phyloP scores from a whole-genome alignment of 2,888 invertebrate genomes.

The Frankliniella fusca region DNA sequence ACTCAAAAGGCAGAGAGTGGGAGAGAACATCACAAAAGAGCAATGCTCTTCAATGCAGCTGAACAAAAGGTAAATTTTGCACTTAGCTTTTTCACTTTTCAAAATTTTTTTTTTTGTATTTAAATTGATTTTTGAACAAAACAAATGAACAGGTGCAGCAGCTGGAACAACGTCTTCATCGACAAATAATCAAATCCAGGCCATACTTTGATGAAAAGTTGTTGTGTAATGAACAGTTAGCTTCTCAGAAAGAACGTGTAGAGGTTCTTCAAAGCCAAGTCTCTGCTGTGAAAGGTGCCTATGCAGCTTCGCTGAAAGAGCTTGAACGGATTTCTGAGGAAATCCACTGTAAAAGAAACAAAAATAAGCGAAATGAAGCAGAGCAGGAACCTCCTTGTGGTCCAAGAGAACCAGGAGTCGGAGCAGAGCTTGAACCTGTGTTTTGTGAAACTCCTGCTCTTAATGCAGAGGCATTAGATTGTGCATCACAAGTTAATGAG shows the following conservation, averaged over 20 bases:
- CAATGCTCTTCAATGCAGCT: conserved; percentile 73
- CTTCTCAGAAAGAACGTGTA: conserved; percentile 79
- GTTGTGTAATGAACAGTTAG: conserved; percentile 77
- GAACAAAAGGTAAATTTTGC: conserved; percentile 62
- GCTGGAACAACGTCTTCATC: conserved; percentile 75
- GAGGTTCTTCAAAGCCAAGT: conserved; percentile 76
- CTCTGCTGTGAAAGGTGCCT: conserved; percentile 71
- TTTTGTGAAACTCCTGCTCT: conserved; percentile 41
- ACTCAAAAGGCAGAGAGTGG: conserved; percentile 84
- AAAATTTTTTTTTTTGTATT: neutral
- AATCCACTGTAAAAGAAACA: conserved; percentile 68
- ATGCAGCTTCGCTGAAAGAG: conserved; percentile 74
- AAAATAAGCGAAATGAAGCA: conserved; percentile 49
- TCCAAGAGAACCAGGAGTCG: conserved; percentile 70
- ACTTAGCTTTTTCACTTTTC: conserved; percentile 27
- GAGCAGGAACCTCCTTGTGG: conserved; percentile 38
- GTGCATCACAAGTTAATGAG: neutral
- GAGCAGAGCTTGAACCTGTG: conserved; percentile 59
- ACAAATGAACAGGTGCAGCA: conserved; percentile 57
- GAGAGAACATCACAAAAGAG: conserved; percentile 77
- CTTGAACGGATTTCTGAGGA: conserved; percentile 90
- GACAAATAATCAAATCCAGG: conserved; percentile 79
- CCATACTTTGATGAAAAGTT: conserved; percentile 89
- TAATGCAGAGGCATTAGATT: conserved; percentile 15
- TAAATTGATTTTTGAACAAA: conserved; percentile 5